Base-by-base conservation (phyloP, 1,140 invertebrate species). In the Spodoptera frugiperda region DNA sequence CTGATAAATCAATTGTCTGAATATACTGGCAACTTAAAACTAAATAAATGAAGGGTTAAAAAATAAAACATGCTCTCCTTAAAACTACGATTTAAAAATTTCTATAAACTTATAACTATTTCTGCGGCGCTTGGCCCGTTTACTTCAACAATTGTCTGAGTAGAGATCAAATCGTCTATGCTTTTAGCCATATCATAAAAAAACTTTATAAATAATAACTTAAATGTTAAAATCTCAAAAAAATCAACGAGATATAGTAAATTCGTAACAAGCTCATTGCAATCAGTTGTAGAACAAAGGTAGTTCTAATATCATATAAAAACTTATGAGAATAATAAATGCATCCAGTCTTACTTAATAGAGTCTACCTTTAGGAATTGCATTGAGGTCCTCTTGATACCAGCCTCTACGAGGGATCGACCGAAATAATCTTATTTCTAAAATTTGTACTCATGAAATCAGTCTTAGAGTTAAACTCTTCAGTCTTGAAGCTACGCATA, bases 81-180 rank as follows among this genome's bases (percentile, higher is more conserved):
- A 86, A 73, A 57, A 81, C 76, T 83, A 82, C 79, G 79, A 84
- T 84, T 87, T 86, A 81, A 67, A 67, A 78, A 78, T 80, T 83
- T 77, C 49, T 78, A 76, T 61, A 79, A 79, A 49, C 82, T 83
- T 84, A 87, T 73, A 80, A 73, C 78, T 77, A 84, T 61, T 63
- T 53, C 71, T 82, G 54, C 49, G 84, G 86, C 81, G 33, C 63
- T 79, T 48, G 80, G 82, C 82, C 82, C 65, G 88, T 91, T 93
- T 90, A 92, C 90, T 93, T 92, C 91, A 92, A 93, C 90, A 91
- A 92, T 88, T 84, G 86, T 91, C 88, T 87, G 65, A 39, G 33
- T 81, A 80, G 78, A 88, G 87, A 91, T 89, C 86, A 83, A 87
- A 91, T 89, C 82, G 88, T 92, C 91, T 87, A 84, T 82, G 90